These are phyloP conservation scores for Formica selysi DNA, from an alignment of 1,140 invertebrate species.

Conservation along the genomic window DNA sequence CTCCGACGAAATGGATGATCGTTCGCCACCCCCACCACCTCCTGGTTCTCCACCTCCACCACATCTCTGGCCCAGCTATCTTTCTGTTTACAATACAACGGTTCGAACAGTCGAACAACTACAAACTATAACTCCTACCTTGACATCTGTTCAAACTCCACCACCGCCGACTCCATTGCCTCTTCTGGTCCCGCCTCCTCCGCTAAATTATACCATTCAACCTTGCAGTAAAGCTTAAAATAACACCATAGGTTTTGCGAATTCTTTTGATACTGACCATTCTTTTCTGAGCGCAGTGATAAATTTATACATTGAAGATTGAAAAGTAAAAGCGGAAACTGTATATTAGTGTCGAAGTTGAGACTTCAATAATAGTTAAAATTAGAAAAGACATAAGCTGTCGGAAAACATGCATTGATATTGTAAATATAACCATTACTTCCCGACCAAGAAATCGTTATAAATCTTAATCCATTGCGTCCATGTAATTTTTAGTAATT, in stretches of 20 bases:
- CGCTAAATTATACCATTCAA: slow-evolving; percentile 84
- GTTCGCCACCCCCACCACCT: slow-evolving; percentile 87
- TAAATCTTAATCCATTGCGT: slow-evolving; percentile 49
- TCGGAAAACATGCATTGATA: slow-evolving; percentile 7
- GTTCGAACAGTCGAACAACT: slow-evolving; percentile 54
- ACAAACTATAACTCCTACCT: slow-evolving; percentile 57
- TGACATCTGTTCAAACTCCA: slow-evolving; percentile 73
- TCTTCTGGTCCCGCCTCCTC: slow-evolving; percentile 84
- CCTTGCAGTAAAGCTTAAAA: slow-evolving; percentile 83
- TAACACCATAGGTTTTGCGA: not conserved
- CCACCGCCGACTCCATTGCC: slow-evolving; percentile 85
- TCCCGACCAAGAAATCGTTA: slow-evolving; percentile 27
- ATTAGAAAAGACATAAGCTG: not conserved
- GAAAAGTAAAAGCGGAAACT: not conserved
- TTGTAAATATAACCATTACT: slow-evolving; percentile 52
- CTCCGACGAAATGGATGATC: slow-evolving; percentile 86
- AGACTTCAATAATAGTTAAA: slow-evolving; percentile 6
- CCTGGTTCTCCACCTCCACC: slow-evolving; percentile 87
- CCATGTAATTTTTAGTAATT: slow-evolving; percentile 39
- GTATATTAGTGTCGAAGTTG: slow-evolving; percentile 15
- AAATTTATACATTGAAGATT: not conserved
- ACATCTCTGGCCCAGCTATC: slow-evolving; percentile 86
- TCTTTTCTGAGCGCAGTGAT: not conserved
- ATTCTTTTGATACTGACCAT: not conserved
- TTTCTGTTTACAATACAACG: slow-evolving; percentile 80